Base-by-base conservation (phyloP, 92 coral and sea anemone genomes). In the Galaxea fascicularis region DNA sequence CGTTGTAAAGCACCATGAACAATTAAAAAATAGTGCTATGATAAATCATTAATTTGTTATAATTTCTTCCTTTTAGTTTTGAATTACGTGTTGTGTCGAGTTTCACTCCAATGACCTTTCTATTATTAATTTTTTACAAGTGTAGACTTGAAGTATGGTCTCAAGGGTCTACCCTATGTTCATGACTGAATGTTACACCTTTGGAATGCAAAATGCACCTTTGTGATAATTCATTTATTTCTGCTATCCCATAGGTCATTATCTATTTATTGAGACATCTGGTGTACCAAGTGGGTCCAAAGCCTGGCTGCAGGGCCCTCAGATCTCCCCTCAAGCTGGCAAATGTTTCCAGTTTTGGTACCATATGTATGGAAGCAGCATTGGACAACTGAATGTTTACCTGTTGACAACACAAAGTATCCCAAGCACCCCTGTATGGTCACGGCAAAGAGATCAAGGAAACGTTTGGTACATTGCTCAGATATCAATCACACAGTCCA, bases 311-410 rank as follows among this genome's bases (percentile, higher is more conserved):
- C 86, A 80, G 27, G 93, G 99, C 44, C 87, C 96, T 8, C 30
- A 68, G 14, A 39, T 96, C 58, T 76, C 79, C 22, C 89, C 94
- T 30, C 90, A 78, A 68, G 78, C 92, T 60, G 99, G 98, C 45
- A 96, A 93, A 69, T 96, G 99, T 17, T 79, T 96, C 21, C 91
- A 90, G 65, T 96, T 96, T 82, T 96, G 99, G 99, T 96, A 92
- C 74, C 99, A 96, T 52, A 96, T 96, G 99, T 93, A 92, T 81
- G 99, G 99, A 20, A 86, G 85, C 68, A 92, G 94, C 41, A 93
- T 96, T 41, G 99, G 99, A 10, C 67, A 86, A 74, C 92, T 96
- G 76, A 96, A 94, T 67, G 93, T 94, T 16, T 93, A 93, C 76
- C 66, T 94, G 14, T 49, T 78, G 87, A 86, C 91, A 30, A 82